Percentiles rank a stretch among this genome's conserved stretches.
These are phyloP conservation scores for Colostygia pectinataria DNA, from an alignment of 2,888 invertebrate species.

Conservation along the genomic window DNA sequence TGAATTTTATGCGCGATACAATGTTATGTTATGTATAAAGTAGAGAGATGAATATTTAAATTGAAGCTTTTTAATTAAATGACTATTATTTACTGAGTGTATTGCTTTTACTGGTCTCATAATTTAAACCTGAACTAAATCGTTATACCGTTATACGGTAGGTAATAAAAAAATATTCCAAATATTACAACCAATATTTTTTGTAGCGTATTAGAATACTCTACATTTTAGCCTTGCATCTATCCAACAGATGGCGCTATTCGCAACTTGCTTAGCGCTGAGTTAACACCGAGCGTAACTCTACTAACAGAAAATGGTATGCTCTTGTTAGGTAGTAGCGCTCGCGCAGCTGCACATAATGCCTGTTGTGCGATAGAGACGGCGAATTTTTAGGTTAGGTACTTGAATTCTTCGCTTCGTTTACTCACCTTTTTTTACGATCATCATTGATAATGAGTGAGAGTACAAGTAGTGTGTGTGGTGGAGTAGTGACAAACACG, in stretches of 20 bases:
- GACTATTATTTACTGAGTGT: constrained; percentile 36
- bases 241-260: constrained; percentile 40
- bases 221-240: too few species aligned
- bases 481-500: constrained; percentile 26
- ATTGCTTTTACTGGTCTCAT: not conserved
- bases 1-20: constrained; percentile 34
- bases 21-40: constrained; percentile 40
- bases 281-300: constrained; percentile 16
- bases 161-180: too few species aligned
- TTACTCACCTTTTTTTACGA: constrained; percentile 14
- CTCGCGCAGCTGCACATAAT: constrained; percentile 12
- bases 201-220: too few species aligned
- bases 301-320: constrained; percentile 31
- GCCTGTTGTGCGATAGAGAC: constrained; percentile 53
- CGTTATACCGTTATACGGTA: too few species aligned
- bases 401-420: constrained; percentile 21
- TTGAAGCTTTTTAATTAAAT: constrained; percentile 55
- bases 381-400: constrained; percentile 24
- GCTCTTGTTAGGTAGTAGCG: constrained; percentile 37
- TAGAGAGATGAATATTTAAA: constrained; percentile 53
- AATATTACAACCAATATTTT: too few species aligned
- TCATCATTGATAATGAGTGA: constrained; percentile 30
- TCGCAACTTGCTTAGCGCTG: not conserved
- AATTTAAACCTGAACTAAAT: not conserved
- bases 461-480: constrained; percentile 2